Evolutionary conservation across 2,888 invertebrate genomes (phyloP), one percentile per base, ranked within the genome.

Genomic region (Boloria euphrosyne): DNA sequence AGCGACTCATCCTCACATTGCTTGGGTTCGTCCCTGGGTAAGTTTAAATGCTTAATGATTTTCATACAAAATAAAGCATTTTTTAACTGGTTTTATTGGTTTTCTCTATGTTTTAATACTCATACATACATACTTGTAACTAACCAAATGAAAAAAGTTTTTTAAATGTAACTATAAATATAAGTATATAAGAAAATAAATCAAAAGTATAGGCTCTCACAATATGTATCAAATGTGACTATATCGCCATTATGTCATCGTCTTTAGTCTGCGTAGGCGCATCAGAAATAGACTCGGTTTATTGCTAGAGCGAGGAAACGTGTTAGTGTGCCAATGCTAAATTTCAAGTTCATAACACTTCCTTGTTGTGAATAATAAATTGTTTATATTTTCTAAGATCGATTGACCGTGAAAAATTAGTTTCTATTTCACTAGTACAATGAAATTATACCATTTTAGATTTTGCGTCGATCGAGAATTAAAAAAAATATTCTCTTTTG

Each of bases 281-380:
- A 68, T 70, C 80, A 76, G 73, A 84, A 87, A 87, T 87, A 87
- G 83, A 78, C 71, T 18, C 50, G n/a, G 71, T 78, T 77, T 76
- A 74, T 74, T 72, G 74, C 74, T 69, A 68, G 65, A 78, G 80
- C 87, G 85, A 86, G 89, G 87, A 68, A 71, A 58, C 60, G 58
- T 67, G 71, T 68, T 64, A 70, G 66, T 71, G 63, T 70, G 64
- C 54, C 67, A 68, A 64, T 68, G 54, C n/a, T 63, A 49, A 43
- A 53, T 53, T 62, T 68, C 68, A 70, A 69, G 67, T 68, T 70
- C 68, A 70, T 27, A n/a, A 2, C 6, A 18, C 49, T 59, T 59
- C 49, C 47, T 49, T 49, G 17, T 49, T 58, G 14, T 31, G 14
- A 59, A 47, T 10, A 22, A 47, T 16, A 47, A 47, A 13, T 47